Base-by-base conservation (phyloP, 2,888 invertebrate species). In the Dolichopus griseipennis region DNA sequence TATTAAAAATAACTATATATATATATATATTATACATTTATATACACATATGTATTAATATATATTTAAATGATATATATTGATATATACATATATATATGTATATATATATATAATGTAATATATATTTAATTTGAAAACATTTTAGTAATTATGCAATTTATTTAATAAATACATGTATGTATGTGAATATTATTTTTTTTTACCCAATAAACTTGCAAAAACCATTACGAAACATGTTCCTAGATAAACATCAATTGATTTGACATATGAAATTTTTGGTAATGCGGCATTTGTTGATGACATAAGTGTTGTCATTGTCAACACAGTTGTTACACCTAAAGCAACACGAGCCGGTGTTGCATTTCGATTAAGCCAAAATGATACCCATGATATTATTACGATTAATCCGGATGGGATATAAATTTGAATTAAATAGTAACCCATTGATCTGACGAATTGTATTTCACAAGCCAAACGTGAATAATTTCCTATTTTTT, bases 221-320 rank as follows among this genome's bases (percentile, higher is more conserved):
- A 97, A 97, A 81, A 97, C 97, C 96, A 97, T 97, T 82, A 97
- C 94, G 92, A 97, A 97, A 85, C 95, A 96, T 78, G 95, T 96
- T 78, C 95, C 95, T 84, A 96, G 85, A 84, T 95, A 97, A 77
- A 97, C 95, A 84, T 97, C 97, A 83, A 97, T 97, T 76, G 94
- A 94, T 83, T 97, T 97, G 83, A 97, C 95, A 85, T 97, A 97
- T 73, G 95, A 95, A 80, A 97, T 96, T 86, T 98, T 95, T 76
- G 98, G 98, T 83, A 99, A 88, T 76, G 94, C 94, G 75, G 95
- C 94, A 82, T 95, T 95, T 76, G 95, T 95, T 77, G 94, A 95
- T 76, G 95, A 95, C 95, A 96, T 95, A 76, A 95, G 89, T 74
- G 96, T 97, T 77, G 97, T 97, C 95, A 96, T 96, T 80, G 96